A percentile compares a stretch with the other conserved stretches of the same genome.
Evolutionary conservation across 2,797 vertebrate species (phyloP).

Genomic region (Labroides dimidiatus): DNA sequence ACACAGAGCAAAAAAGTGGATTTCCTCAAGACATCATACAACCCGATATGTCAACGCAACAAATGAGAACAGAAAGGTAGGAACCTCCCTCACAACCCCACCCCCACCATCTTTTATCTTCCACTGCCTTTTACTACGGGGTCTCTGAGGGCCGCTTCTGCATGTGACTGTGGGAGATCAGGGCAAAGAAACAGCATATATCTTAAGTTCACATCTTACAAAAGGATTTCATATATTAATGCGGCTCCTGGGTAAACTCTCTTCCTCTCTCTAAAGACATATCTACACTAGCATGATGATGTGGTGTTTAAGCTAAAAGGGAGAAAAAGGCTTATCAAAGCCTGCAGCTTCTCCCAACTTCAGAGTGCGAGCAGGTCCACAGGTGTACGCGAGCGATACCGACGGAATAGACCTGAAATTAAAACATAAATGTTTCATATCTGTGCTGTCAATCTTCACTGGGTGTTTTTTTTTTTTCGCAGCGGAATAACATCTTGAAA

Average conservation of each 20-base stretch:
- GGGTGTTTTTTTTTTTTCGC: slow-evolving; percentile 37
- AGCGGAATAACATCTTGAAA: slow-evolving; percentile 55
- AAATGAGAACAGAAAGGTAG: slow-evolving; percentile 74
- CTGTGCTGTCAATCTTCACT: slow-evolving; percentile 68
- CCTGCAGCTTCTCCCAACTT: slow-evolving; percentile 64
- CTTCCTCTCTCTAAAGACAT: slow-evolving; percentile 70
- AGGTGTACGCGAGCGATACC: slow-evolving; percentile 73
- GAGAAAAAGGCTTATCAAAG: slow-evolving; percentile 74
- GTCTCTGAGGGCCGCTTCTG: slow-evolving; percentile 73
- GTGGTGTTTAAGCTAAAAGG: slow-evolving; percentile 71
- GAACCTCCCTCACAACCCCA: slow-evolving; percentile 43
- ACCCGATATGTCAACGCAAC: slow-evolving; percentile 73
- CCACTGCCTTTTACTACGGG: slow-evolving; percentile 66
- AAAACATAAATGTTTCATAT: slow-evolving; percentile 77
- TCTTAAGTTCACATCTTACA: slow-evolving; percentile 80
- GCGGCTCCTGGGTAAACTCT: slow-evolving; percentile 75
- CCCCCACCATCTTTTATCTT: slow-evolving; percentile 72
- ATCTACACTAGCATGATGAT: slow-evolving; percentile 65
- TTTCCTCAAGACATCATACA: slow-evolving; percentile 70
- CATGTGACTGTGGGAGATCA: slow-evolving; percentile 73
- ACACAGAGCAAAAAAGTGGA: slow-evolving; percentile 50
- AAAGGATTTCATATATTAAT: slow-evolving; percentile 79
- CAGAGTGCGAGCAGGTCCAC: slow-evolving; percentile 63
- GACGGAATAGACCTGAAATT: slow-evolving; percentile 69
- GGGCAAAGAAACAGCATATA: slow-evolving; percentile 78